Evolutionary conservation across 2,113 vertebrate genomes (phyloP).

Genomic region (Piliocolobus tephrosceles): DNA sequence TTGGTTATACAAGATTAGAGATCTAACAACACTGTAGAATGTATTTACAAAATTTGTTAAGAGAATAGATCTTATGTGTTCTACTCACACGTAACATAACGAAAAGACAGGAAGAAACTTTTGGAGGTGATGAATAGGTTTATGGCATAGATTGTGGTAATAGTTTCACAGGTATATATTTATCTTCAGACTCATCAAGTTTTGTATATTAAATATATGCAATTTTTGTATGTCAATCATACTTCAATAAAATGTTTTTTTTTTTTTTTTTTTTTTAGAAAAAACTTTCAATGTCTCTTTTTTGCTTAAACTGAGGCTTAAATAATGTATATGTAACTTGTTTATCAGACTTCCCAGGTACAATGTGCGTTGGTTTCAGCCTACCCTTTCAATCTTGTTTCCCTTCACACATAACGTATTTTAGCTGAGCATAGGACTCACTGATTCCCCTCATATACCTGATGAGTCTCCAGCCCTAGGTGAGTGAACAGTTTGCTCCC

Average conservation of each 20-base stretch:
- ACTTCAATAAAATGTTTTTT: not conserved
- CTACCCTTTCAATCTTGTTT: not conserved
- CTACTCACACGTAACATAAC: not conserved
- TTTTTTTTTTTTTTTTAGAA: too few relatives aligned
- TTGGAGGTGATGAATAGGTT: not conserved
- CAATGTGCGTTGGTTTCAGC: not conserved
- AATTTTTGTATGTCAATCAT: not conserved
- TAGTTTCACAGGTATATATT: not conserved
- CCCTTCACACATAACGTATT: not conserved
- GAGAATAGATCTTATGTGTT: not conserved
- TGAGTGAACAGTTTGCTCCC: not conserved
- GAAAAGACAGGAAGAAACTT: not conserved
- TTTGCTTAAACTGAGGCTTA: not conserved
- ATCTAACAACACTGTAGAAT: not conserved
- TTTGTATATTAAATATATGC: not conserved
- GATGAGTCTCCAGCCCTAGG: not conserved
- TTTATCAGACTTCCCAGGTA: not conserved
- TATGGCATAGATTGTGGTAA: not conserved
- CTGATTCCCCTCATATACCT: not conserved
- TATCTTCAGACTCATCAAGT: not conserved
- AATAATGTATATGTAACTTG: not conserved
- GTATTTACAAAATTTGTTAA: not conserved
- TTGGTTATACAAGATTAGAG: not conserved
- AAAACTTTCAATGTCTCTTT: not conserved
- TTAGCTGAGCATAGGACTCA: not conserved